Conservation (phyloP, 2,797 vertebrate genomes). For the Capromys pilorides region DNA sequence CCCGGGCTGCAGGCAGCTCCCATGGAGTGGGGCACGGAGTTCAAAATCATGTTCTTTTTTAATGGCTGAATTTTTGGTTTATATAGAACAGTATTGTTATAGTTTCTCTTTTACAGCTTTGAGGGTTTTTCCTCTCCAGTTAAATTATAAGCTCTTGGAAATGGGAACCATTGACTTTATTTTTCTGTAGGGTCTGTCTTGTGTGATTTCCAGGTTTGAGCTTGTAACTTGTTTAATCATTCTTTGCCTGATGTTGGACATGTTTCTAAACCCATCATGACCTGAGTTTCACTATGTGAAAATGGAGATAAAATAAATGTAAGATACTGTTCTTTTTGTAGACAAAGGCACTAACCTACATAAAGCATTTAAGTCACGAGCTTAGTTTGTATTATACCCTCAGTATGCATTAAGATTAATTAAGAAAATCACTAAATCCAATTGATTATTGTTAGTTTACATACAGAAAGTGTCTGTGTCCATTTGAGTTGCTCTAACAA, state of each 20-base stretch:
- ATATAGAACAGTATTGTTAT: background rate
- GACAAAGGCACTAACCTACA: background rate
- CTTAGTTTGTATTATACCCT: background rate
- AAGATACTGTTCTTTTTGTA: background rate
- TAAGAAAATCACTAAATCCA: background rate
- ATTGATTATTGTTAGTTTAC: background rate
- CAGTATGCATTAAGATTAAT: background rate
- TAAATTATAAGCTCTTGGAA: background rate
- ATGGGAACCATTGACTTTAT: accelerated
- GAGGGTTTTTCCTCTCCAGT: background rate
- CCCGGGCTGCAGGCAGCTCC: too few relatives aligned
- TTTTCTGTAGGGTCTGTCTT: background rate
- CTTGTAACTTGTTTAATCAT: too few relatives aligned
- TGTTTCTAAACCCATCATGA: background rate
- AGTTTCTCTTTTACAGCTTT: background rate
- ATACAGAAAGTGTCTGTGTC: background rate
- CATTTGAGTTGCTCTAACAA: background rate
- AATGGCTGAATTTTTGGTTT: background rate
- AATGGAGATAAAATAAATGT: background rate
- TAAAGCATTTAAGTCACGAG: background rate
- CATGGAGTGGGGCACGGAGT: too few relatives aligned
- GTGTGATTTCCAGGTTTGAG: background rate
- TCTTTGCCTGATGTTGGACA: background rate
- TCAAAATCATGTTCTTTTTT: background rate
- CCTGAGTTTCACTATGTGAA: background rate